Evolutionary conservation across 2,113 vertebrate species (phyloP).

Genomic region (Pan troglodytes): NHGRI_mPanTro3-v2.1_pri NC_086015.1:38628501-38629000

Average conservation of each 20-base stretch:
- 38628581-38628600: not conserved
- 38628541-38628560: not conserved
- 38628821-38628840: not conserved
- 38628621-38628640: not conserved
- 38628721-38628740: not conserved
- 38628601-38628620: not conserved
- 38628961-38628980: not conserved
- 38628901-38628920: not conserved
- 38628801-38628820: not conserved
- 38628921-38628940: not conserved
- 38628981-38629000: not conserved
- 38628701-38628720: not conserved
- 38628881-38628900: not conserved
- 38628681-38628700: not conserved
- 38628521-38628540: not conserved
- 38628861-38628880: no score
- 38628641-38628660: not conserved
- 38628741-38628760: not conserved
- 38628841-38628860: not conserved
- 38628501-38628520: not conserved
- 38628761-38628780: not conserved
- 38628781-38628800: not conserved
- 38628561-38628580: not conserved
- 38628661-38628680: slow-evolving; percentile 1
- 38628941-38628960: not conserved